Percentiles rank a stretch among this genome's conserved stretches.
These are phyloP conservation scores for Pitta sordida DNA, from an alignment of 2,113 vertebrate species.

Conservation along the genomic window DNA sequence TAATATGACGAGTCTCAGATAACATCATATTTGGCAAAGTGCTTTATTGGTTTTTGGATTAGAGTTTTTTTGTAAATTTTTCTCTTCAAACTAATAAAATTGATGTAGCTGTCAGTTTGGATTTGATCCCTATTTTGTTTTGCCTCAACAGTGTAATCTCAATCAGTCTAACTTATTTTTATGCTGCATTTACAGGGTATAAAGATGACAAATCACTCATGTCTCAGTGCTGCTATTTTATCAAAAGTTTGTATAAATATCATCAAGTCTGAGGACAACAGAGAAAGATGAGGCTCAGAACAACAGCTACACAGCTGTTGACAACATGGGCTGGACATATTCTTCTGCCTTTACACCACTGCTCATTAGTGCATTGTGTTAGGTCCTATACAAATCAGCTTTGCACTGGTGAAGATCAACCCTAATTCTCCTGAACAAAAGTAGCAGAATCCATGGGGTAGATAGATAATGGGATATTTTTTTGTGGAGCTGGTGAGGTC, in stretches of 20 bases:
- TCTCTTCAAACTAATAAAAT: conserved; percentile 62
- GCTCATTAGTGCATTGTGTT: not conserved
- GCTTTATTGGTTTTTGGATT: conserved; percentile 67
- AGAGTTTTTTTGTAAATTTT: conserved; percentile 46
- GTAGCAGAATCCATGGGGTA: not conserved
- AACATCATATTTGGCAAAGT: conserved; percentile 63
- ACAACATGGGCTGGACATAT: not conserved
- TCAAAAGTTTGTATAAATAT: conserved; percentile 26
- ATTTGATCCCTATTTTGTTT: conserved; percentile 65
- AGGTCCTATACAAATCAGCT: not conserved
- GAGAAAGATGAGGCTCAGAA: not conserved
- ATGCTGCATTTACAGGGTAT: conserved; percentile 37
- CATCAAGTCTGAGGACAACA: conserved; percentile 9
- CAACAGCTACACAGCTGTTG: not conserved
- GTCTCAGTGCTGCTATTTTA: conserved; percentile 32
- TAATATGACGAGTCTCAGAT: conserved; percentile 59
- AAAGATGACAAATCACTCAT: conserved; percentile 52
- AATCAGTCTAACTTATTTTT: conserved; percentile 58
- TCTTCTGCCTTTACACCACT: not conserved
- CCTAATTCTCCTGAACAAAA: not conserved
- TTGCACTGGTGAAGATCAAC: not conserved
- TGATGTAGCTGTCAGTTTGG: conserved; percentile 56
- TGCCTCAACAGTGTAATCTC: conserved; percentile 44
- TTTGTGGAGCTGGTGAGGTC: not conserved
- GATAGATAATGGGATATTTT: not conserved